Percentiles rank a stretch among this genome's conserved stretches.
phyloP scores from a whole-genome alignment of 2,113 vertebrate species.

The Cyphomyrus discorhynchus region DNA sequence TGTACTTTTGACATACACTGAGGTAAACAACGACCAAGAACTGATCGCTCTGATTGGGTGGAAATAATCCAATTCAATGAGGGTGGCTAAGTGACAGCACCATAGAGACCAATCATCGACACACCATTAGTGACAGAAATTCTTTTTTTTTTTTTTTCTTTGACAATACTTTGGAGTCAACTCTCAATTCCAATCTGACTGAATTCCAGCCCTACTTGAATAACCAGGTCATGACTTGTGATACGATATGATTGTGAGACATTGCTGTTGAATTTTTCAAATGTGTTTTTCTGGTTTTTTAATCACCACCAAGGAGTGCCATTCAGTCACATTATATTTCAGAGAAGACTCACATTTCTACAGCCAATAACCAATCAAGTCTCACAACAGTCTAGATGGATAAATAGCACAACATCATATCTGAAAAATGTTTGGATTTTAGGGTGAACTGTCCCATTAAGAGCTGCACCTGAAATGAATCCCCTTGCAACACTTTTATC shows the following conservation, averaged over 20 bases:
- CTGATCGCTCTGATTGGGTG: background rate
- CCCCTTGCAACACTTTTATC: background rate
- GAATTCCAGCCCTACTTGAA: background rate
- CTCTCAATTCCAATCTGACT: background rate
- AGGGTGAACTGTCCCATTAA: background rate
- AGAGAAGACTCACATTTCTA: background rate
- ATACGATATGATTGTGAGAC: background rate
- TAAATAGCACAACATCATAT: background rate
- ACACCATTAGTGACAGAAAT: background rate
- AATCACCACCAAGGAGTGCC: background rate
- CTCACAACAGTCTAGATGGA: background rate
- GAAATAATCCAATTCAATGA: background rate
- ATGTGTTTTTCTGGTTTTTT: background rate
- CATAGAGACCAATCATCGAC: background rate
- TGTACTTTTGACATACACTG: background rate
- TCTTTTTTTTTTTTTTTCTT: too few species aligned
- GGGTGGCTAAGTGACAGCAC: background rate
- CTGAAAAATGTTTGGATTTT: background rate
- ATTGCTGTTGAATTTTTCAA: background rate
- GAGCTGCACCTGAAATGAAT: background rate
- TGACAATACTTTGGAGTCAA: too few species aligned
- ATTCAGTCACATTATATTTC: background rate
- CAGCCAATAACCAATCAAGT: background rate
- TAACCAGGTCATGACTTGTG: background rate
- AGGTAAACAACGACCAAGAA: background rate